phyloP scores from a whole-genome alignment of 2,797 vertebrate species.

The Lutjanus argentimaculatus region DNA sequence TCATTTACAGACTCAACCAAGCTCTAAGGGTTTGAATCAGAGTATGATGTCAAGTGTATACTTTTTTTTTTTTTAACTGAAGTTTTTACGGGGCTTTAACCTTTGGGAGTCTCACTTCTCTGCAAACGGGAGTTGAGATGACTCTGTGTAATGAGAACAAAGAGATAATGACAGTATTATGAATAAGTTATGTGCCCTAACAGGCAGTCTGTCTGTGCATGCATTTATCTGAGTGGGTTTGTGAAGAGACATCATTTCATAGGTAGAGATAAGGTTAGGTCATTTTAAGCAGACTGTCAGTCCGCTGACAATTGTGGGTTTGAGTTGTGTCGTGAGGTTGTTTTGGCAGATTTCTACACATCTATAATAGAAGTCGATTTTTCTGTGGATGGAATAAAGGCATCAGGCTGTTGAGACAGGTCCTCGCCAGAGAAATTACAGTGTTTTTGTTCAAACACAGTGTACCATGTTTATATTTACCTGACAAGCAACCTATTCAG shows the following conservation, averaged over 20 bases:
- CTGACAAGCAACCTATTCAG: conserved; percentile 17
- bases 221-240: conserved; percentile 18
- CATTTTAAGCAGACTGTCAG: conserved; percentile 5
- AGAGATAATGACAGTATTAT: conserved; percentile 57
- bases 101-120: conserved; percentile 47
- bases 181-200: conserved; percentile 59
- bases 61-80: background rate
- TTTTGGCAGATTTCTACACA: conserved; percentile 30
- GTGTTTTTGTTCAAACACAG: conserved; percentile 2
- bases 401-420: background rate
- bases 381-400: conserved; percentile 7
- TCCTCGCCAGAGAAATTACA: background rate
- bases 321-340: conserved; percentile 6
- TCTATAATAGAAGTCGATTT: conserved; percentile 6
- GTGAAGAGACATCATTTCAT: conserved; percentile 6
- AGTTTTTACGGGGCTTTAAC: conserved; percentile 51
- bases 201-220: conserved; percentile 34
- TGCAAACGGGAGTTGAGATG: conserved; percentile 39
- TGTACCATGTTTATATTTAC: conserved; percentile 10
- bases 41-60: conserved; percentile 38
- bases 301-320: background rate
- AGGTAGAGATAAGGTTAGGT: conserved; percentile 16
- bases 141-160: conserved; percentile 52
- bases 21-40: conserved; percentile 51
- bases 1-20: conserved; percentile 38